Conservation (phyloP, 2,113 vertebrate genomes). For the Phyllostomus hastatus region DNA sequence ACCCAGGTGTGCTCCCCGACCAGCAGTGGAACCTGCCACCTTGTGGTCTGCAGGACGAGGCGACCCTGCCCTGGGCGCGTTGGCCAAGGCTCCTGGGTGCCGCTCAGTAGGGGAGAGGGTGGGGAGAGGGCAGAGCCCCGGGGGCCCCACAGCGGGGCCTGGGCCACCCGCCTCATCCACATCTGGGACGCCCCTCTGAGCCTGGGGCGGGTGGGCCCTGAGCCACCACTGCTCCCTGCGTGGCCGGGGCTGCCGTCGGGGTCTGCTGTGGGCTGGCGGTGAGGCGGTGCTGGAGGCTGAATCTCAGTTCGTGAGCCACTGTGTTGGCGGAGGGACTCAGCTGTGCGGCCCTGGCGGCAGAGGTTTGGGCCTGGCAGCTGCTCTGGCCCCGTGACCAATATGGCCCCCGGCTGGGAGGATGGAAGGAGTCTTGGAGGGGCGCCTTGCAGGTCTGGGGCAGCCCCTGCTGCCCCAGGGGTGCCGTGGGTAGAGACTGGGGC, state of each 20-base stretch:
- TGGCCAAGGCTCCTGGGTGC: background rate
- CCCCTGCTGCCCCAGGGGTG: background rate
- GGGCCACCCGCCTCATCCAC: background rate
- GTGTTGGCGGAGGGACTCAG: background rate
- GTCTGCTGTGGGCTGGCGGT: background rate
- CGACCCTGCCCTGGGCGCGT: background rate
- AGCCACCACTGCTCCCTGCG: accelerated
- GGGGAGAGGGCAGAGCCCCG: background rate
- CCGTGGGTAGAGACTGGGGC: background rate
- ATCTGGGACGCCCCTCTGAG: accelerated
- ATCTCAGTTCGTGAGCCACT: background rate
- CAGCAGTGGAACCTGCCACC: too few species aligned
- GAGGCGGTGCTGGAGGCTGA: background rate
- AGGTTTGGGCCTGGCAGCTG: background rate
- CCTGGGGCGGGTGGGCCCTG: background rate
- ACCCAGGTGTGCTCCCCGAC: too few species aligned
- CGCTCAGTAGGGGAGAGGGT: background rate
- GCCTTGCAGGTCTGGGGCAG: too few species aligned
- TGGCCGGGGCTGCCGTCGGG: background rate
- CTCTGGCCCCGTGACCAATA: background rate
- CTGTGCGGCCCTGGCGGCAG: background rate
- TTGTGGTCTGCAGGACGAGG: too few species aligned
- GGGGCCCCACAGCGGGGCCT: background rate
- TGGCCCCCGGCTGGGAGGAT: background rate
- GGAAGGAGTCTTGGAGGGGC: background rate